Conservation (phyloP, 2,113 vertebrate species). For the Oncorhynchus keta region DNA sequence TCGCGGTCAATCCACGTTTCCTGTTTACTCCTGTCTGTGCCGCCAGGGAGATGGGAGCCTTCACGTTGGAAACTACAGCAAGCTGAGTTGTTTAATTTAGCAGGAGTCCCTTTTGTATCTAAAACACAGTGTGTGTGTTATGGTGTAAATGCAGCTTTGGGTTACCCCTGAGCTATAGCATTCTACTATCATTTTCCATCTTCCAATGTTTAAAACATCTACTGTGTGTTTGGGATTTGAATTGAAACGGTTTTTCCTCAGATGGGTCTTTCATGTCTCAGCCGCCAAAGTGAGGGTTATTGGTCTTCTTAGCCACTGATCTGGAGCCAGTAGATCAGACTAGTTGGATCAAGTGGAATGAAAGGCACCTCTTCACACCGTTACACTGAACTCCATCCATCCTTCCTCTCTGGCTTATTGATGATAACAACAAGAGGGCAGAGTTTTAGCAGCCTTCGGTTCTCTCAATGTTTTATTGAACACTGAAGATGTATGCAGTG, state of each 20-base stretch:
- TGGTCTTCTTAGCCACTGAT: constrained; percentile 36
- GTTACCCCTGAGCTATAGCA: neutral
- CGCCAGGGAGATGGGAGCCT: constrained; percentile 46
- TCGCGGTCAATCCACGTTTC: constrained; percentile 60
- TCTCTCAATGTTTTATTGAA: neutral
- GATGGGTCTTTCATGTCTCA: neutral
- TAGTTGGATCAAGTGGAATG: constrained; percentile 23
- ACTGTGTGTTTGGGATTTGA: no score
- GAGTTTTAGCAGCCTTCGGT: neutral
- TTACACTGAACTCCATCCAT: constrained; percentile 24
- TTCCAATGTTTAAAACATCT: neutral
- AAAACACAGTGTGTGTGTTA: constrained; percentile 15
- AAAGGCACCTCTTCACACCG: constrained; percentile 38
- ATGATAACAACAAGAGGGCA: neutral
- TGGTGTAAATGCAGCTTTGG: neutral
- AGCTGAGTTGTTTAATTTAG: constrained; percentile 54
- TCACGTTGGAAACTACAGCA: constrained; percentile 36
- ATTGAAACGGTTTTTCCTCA: neutral
- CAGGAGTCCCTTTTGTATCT: constrained; percentile 34
- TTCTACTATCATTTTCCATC: neutral
- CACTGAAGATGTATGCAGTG: no score
- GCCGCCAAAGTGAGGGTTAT: neutral
- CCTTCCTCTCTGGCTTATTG: neutral
- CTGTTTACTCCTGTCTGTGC: constrained; percentile 64
- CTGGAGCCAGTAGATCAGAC: constrained; percentile 20